Conservation (phyloP, 92 coral and sea anemone genomes). For the Scolanthus callimorphus region DNA sequence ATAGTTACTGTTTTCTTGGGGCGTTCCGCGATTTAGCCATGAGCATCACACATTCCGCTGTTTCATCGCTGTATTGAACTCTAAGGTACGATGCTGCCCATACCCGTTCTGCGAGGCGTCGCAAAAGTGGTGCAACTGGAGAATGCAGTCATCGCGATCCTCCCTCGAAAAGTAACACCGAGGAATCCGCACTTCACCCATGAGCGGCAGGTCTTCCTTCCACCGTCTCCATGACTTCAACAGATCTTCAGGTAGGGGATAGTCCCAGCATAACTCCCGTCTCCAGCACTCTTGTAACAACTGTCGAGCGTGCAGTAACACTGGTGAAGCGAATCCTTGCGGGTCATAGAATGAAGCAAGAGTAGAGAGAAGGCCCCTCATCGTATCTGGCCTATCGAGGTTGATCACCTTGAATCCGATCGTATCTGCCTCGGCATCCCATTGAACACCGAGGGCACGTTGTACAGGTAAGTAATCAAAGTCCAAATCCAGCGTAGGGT, state of each 20-base stretch:
- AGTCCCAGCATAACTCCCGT: constrained; percentile 45
- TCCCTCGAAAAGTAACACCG: constrained; percentile 27
- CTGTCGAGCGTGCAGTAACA: constrained; percentile 31
- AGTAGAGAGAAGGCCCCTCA: constrained; percentile 27
- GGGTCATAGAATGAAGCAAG: constrained; percentile 43
- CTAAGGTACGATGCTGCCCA: constrained; percentile 6
- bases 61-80: constrained; percentile 7
- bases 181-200: constrained; percentile 27
- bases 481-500: constrained; percentile 21
- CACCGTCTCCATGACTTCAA: constrained; percentile 27
- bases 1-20: constrained; percentile 28
- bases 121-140: constrained; percentile 12
- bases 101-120: constrained; percentile 37
- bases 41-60: constrained; percentile 8
- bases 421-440: constrained; percentile 40
- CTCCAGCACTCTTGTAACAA: constrained; percentile 41
- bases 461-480: constrained; percentile 28
- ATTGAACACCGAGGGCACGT: constrained; percentile 33
- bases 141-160: not conserved
- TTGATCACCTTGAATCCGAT: constrained; percentile 31
- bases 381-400: constrained; percentile 17
- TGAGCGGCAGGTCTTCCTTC: constrained; percentile 32
- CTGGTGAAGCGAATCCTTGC: constrained; percentile 42
- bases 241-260: constrained; percentile 32
- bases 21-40: constrained; percentile 31